Evolutionary conservation across 2,888 invertebrate species (phyloP), one percentile per base, ranked within the genome.

Genomic region (Theodoxus fluviatilis): DNA sequence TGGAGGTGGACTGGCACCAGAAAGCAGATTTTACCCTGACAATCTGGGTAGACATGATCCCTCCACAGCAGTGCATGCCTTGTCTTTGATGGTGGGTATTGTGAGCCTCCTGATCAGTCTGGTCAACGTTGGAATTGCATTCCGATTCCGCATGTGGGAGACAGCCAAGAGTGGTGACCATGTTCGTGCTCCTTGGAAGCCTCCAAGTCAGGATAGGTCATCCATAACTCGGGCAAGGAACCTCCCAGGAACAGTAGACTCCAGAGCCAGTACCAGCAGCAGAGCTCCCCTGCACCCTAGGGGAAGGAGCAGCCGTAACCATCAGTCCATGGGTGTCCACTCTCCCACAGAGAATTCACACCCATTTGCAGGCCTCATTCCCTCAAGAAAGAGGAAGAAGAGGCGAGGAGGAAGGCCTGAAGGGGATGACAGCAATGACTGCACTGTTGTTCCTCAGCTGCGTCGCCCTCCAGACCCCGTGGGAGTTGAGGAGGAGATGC

Each of bases 1-100:
- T 22, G 77, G 78, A 40, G 82, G 81, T 40, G 83, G 82, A 33
- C 70, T 83, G 55, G 77, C 81, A 67, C 73, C 73, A 22, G 73
- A 69, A 22, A 83, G 81, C 74, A 77, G 76, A 2, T 82, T 83
- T 69, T 83, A 82, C 66, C 59, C 72, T 31, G n/a, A n/a, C n/a
- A n/a, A 72, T 33, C 65, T 55, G 1, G 67, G 71, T 47, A 73
- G 61, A 49, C 73, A 76, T 40, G 70, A 76, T 18, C 73, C 78
- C 59, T 80, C 81, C 7, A 70, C 77, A 15, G 73, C 80, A 25
- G 74, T 80, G 25, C 81, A 83, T 75, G 79, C 77, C 2, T 75
- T 77, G 25, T 74, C 78, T 18, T 74, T 82, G 4, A 79, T 77
- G 52, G 72, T 81, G 2, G 78, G 78, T 22, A 72, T 80, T 18